Percentiles rank a stretch among this genome's conserved stretches.
phyloP scores from a whole-genome alignment of 2,113 vertebrate genomes.

The Malurus elegans region DNA sequence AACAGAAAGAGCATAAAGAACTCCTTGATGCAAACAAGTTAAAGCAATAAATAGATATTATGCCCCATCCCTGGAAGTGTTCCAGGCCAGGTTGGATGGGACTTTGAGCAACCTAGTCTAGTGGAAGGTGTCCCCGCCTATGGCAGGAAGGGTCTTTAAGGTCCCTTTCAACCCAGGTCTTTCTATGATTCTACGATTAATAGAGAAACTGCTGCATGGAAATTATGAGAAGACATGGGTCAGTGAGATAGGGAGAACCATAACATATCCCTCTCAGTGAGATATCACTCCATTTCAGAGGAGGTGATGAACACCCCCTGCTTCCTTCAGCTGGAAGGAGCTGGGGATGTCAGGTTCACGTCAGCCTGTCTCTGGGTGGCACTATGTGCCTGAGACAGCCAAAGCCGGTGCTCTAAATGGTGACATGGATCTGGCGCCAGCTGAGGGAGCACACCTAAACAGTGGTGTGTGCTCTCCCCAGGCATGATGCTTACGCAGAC shows the following conservation, averaged over 20 bases:
- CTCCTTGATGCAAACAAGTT: neutral
- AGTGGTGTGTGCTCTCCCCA: neutral
- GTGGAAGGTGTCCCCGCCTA: neutral
- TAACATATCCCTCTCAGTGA: neutral
- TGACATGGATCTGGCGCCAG: neutral
- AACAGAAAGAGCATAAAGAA: neutral
- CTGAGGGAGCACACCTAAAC: neutral
- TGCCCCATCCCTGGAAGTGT: neutral
- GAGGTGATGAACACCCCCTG: neutral
- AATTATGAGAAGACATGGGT: neutral
- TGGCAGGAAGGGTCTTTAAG: neutral
- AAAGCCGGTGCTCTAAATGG: fast-evolving
- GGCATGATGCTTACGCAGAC: neutral
- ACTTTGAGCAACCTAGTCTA: neutral
- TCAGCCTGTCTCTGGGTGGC: neutral
- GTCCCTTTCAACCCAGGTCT: neutral
- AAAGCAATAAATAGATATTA: neutral
- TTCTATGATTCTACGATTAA: neutral
- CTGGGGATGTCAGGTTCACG: neutral
- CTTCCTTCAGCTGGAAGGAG: neutral
- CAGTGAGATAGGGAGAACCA: neutral
- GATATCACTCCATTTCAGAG: neutral
- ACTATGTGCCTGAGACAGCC: neutral
- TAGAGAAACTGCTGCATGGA: neutral
- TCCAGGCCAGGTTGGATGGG: neutral